These are phyloP conservation scores for Callipepla squamata DNA, from an alignment of 2,113 vertebrate genomes.

Conservation along the genomic window DNA sequence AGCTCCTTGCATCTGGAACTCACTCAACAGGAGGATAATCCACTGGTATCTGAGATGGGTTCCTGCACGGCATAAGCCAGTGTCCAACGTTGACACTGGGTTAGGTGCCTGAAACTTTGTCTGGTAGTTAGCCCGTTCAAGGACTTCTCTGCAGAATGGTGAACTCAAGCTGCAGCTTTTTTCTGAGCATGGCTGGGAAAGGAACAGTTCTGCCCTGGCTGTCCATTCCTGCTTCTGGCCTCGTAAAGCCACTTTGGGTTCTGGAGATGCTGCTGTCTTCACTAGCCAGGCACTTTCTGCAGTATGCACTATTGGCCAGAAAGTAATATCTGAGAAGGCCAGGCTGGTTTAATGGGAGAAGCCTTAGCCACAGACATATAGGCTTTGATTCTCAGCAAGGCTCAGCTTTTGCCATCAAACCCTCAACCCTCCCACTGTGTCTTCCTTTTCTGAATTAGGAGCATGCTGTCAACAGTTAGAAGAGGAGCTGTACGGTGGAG, in stretches of 20 bases:
- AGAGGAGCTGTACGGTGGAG: neutral
- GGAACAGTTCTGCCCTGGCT: neutral
- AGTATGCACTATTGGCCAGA: neutral
- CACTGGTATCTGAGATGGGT: neutral
- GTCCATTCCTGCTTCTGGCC: neutral
- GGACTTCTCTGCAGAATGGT: neutral
- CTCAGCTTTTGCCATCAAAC: neutral
- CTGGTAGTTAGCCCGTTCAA: neutral
- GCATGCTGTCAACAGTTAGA: neutral
- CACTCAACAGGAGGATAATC: neutral
- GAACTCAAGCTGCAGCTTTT: neutral
- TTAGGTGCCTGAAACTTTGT: neutral
- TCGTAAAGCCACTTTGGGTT: neutral
- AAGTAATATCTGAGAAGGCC: neutral
- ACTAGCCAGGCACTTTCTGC: neutral
- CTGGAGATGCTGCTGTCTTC: neutral
- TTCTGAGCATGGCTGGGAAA: neutral
- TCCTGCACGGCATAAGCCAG: neutral
- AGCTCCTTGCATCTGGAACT: neutral
- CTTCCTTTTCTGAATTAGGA: constrained; percentile 28
- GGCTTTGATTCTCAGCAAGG: neutral
- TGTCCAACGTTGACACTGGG: neutral
- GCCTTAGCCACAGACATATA: neutral
- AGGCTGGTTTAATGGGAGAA: neutral
- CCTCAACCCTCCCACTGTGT: neutral